Base-by-base conservation (phyloP, 2,888 invertebrate genomes). In the Elgonia sp. region DNA sequence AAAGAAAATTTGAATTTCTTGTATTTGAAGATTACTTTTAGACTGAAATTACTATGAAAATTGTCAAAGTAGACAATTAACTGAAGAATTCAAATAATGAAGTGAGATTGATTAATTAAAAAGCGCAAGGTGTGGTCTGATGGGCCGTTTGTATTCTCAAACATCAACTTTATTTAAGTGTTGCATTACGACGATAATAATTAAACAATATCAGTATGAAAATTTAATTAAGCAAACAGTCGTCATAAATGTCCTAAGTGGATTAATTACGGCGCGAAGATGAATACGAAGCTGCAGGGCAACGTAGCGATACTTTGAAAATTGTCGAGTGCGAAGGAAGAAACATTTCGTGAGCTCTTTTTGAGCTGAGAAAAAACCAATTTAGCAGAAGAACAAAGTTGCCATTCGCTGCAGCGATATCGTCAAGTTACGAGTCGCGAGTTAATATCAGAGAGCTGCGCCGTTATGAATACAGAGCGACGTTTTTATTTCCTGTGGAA, bases 371-470 rank as follows among this genome's bases (percentile, higher is more conserved):
- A 50, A 80, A 85, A 80, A 85, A 81, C 70, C 77, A 86, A 86
- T 86, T 86, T 86, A 81, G 86, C 76, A 70, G 77, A 81, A 86
- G 69, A 86, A 86, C 81, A 81, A 82, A 86, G 82, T 86, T 82
- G 86, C 76, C 76, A 86, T 82, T 82, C 67, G 81, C 70, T 77
- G 72, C 53, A 86, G 82, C 76, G 86, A 86, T 86, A 86, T 65
- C 86, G 63, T 82, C 76, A 77, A 82, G 86, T 86, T 88, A 88
- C 81, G 88, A 86, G 86, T 67, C 72, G 80, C 88, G 60, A 90
- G 90, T 91, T 91, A 92, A 92, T 92, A 91, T 91, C 90, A 86
- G 81, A 57, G 77, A 76, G 53, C 84, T 65, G 76, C 75, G 79
- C 86, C 89, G 89, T 90, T 86, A 82, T 86, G 86, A 86, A 86